Evolutionary conservation across 2,797 vertebrate genomes (phyloP), one percentile per base, ranked within the genome.

Genomic region (Lates japonicus): DNA sequence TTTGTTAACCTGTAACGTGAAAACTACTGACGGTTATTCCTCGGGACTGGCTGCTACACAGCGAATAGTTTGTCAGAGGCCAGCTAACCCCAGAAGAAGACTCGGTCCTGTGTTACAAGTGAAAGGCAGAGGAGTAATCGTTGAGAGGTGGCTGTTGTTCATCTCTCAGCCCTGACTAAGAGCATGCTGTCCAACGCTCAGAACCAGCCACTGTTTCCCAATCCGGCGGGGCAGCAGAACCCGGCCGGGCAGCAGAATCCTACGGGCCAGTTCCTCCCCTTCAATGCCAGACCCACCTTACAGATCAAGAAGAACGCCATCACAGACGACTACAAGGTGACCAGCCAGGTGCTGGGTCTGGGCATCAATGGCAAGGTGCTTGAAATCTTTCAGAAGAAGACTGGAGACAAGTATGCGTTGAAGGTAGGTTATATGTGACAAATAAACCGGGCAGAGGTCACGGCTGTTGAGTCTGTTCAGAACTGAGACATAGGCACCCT

Each of bases 251-350:
- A 92, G 63, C 92, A 92, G 84, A 94, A 94, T 80, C 83, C 91
- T 1, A 14, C 90, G 19, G 88, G 90, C 69, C 96, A 95, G 72
- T 96, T 94, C 51, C 65, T 94, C 5, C 93, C 95, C 86, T 95
- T 96, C 87, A 91, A 96, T 65, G 90, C 91, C 70, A 97, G 95
- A 93, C 93, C 95, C 62, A 81, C 84, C 73, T 94, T 97, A 71
- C 97, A 95, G 90, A 97, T 98, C 74, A 98, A 96, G 95, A 98
- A 97, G 87, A 97, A 96, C 85, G 97, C 97, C 89, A 98, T 99
- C 84, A 97, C 97, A n/a, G 98, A 99, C 80, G 97, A 99, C 70
- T 99, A 99, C 96, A 97, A 97, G 95, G 97, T 99, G 87, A 99
- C 98, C 86, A 97, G 92, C 85, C 97, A 98, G 93, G 98, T 99